phyloP scores from a whole-genome alignment of 2,888 invertebrate genomes.

The Colletes collaris region DNA sequence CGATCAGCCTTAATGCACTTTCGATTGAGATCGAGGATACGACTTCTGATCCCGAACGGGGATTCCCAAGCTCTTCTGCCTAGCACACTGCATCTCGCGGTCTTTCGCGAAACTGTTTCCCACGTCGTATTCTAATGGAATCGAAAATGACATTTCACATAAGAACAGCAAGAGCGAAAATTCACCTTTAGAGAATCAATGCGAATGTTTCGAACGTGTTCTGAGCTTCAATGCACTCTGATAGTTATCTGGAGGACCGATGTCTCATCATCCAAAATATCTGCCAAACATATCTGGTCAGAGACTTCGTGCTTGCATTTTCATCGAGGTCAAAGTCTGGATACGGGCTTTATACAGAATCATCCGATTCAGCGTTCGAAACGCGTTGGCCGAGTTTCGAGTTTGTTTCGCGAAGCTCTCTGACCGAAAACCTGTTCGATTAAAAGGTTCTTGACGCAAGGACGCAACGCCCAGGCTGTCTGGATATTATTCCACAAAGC shows the following conservation, averaged over 20 bases:
- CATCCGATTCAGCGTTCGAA: background rate
- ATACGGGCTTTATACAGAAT: background rate
- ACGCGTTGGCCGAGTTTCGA: background rate
- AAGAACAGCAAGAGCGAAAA: too few species aligned
- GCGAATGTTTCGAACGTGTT: too few species aligned
- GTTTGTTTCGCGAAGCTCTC: background rate
- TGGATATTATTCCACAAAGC: constrained; percentile 41
- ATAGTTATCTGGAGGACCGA: too few species aligned
- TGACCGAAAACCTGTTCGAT: background rate
- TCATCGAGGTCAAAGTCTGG: background rate
- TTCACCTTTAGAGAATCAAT: too few species aligned
- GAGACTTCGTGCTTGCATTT: background rate
- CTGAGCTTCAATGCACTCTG: too few species aligned
- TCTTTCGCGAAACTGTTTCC: background rate
- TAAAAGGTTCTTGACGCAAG: background rate
- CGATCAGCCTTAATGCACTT: constrained; percentile 16
- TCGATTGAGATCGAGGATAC: constrained; percentile 12
- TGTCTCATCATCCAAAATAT: too few species aligned
- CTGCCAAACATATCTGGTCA: background rate
- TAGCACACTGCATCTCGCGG: background rate
- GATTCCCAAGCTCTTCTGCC: background rate
- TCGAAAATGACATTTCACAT: too few species aligned
- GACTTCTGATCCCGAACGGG: background rate
- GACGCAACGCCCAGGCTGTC: background rate
- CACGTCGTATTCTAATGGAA: too few species aligned